Evolutionary conservation across 1,140 invertebrate species (phyloP), one percentile per base, ranked within the genome.

Genomic region (Muscidifurax raptorellus): DNA sequence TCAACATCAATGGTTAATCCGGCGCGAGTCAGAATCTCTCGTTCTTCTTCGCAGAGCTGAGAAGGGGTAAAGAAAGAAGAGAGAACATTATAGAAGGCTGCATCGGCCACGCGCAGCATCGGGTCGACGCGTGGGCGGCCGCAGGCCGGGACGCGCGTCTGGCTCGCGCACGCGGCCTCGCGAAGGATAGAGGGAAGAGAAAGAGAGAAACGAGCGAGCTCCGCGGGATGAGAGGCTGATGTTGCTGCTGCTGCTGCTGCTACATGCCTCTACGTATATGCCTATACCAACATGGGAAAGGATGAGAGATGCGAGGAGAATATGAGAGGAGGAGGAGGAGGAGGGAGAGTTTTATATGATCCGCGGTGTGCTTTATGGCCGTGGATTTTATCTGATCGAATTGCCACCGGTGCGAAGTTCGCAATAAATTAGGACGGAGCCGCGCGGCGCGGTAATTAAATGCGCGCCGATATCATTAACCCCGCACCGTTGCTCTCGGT

Each of bases 121-220:
- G 89, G 91, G 91, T 92, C 91, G 92, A 91, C 92, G 92, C 92
- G 92, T 93, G 92, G 92, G 92, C 92, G 92, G 90, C 92, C 92
- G 90, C 91, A 91, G 92, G 92, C 92, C 92, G 90, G 90, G 91
- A 93, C 91, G 91, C 92, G 89, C 92, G 92, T 93, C 92, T 79
- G 84, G 85, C 85, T 86, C 89, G 89, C 87, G 89, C 66, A 5
- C 66, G 66, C 27, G 87, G 83, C 66, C 36, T 74, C 6, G 67
- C 69, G 75, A 44, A 86, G 28, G 66, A 81, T 75, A 86, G 84
- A 47, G 44, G n/a, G 59, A 83, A 27, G 44, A 82, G 80, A 87
- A 76, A 87, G 87, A 85, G 85, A 87, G 88, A 83, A 86, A 87
- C 86, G 86, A 85, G 86, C 83, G 84, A 83, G 82, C 85, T 81